Evolutionary conservation across 1,140 invertebrate species (phyloP).

Genomic region (Drosophila simulans): DNA sequence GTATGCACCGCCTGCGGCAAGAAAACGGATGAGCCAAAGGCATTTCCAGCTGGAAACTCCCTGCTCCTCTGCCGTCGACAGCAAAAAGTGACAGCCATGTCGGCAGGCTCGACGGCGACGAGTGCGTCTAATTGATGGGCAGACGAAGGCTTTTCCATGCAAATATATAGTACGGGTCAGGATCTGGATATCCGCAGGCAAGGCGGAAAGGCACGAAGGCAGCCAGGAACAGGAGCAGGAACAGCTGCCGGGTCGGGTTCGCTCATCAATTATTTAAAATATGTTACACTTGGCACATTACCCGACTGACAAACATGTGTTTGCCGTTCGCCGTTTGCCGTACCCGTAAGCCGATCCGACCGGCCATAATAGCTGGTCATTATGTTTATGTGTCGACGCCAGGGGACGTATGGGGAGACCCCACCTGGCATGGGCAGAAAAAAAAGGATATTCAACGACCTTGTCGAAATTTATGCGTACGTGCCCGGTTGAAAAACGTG

Average conservation of each 20-base stretch:
- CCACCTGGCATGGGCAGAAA: constrained; percentile 16
- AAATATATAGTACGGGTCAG: constrained; percentile 36
- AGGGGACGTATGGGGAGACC: constrained; percentile 13
- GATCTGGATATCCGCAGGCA: constrained; percentile 28
- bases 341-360: constrained; percentile 50
- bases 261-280: constrained; percentile 80
- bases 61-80: constrained; percentile 43
- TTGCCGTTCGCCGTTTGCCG: constrained; percentile 4
- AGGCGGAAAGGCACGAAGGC: too few species aligned
- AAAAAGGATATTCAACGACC: constrained; percentile 49
- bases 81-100: constrained; percentile 46
- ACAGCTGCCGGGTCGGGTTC: constrained; percentile 36
- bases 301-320: constrained; percentile 64
- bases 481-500: constrained; percentile 62
- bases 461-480: constrained; percentile 74
- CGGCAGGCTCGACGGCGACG: constrained; percentile 30
- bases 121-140: constrained; percentile 69
- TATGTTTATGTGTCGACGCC: constrained; percentile 62
- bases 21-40: constrained; percentile 41
- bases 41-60: constrained; percentile 28
- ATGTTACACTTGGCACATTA: constrained; percentile 78
- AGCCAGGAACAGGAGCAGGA: background rate
- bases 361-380: constrained; percentile 73
- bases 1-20: constrained; percentile 39
- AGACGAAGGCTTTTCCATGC: constrained; percentile 67